Conservation (phyloP, 1,140 invertebrate genomes). For the Pseudomyrmex concolor region DNA sequence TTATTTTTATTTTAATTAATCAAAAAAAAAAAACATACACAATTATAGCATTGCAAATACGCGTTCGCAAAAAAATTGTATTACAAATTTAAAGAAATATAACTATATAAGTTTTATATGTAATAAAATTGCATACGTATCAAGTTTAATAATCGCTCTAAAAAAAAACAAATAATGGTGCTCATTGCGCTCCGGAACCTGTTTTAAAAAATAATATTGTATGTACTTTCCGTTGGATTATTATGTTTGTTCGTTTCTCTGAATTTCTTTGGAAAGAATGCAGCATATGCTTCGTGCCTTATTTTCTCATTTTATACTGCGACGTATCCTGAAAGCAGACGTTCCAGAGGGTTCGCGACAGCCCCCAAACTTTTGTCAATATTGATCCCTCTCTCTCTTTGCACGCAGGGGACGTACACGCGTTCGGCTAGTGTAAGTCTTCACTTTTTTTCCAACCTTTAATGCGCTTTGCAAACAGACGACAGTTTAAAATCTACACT, state of each 20-base stretch:
- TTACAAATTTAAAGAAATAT: background rate
- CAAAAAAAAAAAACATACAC: background rate
- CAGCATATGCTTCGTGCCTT: constrained; percentile 59
- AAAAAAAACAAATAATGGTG: background rate
- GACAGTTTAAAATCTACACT: constrained; percentile 17
- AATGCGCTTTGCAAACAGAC: constrained; percentile 62
- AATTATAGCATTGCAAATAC: background rate
- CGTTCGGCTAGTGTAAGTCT: constrained; percentile 54
- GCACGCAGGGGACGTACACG: constrained; percentile 2
- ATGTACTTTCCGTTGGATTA: constrained; percentile 31
- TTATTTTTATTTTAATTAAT: no score
- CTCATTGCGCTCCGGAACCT: background rate
- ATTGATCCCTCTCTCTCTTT: constrained; percentile 60
- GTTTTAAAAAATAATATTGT: constrained; percentile 37
- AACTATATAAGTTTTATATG: constrained; percentile 7
- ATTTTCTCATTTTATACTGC: constrained; percentile 53
- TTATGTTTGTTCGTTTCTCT: constrained; percentile 49
- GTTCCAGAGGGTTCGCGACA: constrained; percentile 48
- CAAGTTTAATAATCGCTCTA: no score
- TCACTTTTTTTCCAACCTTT: constrained; percentile 72
- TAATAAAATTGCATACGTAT: no score
- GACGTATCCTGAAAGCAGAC: constrained; percentile 24
- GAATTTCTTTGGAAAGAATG: constrained; percentile 59
- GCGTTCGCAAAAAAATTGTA: background rate
- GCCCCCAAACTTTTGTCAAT: constrained; percentile 68